Evolutionary conservation across 2,797 vertebrate species (phyloP), one percentile per base, ranked within the genome.

Genomic region (Rhynchonycteris naso): DNA sequence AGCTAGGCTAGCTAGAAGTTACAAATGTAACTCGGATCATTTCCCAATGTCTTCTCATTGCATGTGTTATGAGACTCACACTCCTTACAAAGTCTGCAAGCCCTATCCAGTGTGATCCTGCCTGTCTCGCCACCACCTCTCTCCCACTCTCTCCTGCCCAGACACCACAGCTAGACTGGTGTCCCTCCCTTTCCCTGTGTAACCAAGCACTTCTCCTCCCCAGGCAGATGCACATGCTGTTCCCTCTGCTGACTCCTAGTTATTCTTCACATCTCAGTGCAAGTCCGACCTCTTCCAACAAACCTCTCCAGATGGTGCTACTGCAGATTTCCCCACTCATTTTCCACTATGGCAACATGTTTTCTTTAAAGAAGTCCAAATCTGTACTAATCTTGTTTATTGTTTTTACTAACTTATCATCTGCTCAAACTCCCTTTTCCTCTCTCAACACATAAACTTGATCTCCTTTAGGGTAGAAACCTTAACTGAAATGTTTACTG

Each of bases 311-410:
- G 2, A n/a, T 10, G 4, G 19, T 5, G 38, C n/a, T 8, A 12
- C 2, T 13, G n/a, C 3, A 18, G 21, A 24, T 33, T n/a, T 65
- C 21, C 30, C 50, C 12, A 28, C 50, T 19, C 10, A 15, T 61
- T 56, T 69, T 80, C 54, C 1, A 47, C 13, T 10, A 1, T 28
- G 30, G 15, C 38, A 66, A 35, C 11, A 3, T 9, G 13, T 58
- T 61, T 63, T 50, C 61, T 83, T 74, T 21, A 33, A 72, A 90
- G 65, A 91, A 90, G 13, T 28, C 58, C 74, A 69, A 52, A 72
- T 71, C 72, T 26, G 63, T 76, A 72, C 15, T 35, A 43, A 75
- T 1, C n/a, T 52, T 26, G 43, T n/a, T 72, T 47, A 74, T 38
- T 54, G 26, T 22, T 75, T 65, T 95, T n/a, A 66, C 26, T 75